Evolutionary conservation across 2,113 vertebrate species (phyloP).

Genomic region (Centropristis striata): DNA sequence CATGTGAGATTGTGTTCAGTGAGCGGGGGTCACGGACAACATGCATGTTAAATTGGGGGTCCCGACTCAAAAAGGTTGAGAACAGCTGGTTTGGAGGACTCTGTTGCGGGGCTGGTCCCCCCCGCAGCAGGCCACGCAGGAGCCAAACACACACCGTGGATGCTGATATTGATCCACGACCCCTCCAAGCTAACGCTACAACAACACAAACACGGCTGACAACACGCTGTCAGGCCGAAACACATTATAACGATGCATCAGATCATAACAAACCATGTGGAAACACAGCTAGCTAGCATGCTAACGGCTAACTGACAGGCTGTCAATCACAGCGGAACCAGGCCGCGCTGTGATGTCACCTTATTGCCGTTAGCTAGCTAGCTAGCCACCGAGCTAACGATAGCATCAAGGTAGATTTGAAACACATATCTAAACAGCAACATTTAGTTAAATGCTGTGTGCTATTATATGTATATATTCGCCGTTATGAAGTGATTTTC

Average conservation of each 20-base stretch:
- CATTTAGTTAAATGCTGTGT: fast-evolving
- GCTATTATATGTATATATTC: not conserved
- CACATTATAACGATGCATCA: not conserved
- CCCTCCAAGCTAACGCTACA: not conserved
- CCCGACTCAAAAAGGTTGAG: no score
- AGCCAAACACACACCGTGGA: conserved; percentile 25
- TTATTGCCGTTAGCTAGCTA: conserved; percentile 24
- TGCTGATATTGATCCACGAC: conserved; percentile 41
- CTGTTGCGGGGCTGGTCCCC: not conserved
- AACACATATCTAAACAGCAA: not conserved
- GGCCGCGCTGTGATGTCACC: conserved; percentile 69
- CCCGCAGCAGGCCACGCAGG: conserved; percentile 38
- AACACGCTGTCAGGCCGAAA: not conserved
- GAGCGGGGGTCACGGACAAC: no score
- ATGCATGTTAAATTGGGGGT: no score
- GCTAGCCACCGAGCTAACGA: conserved; percentile 31
- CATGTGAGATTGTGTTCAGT: no score
- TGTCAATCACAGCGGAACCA: conserved; percentile 62
- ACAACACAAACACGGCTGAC: no score
- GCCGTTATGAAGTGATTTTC: not conserved
- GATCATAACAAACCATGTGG: not conserved
- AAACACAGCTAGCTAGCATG: not conserved
- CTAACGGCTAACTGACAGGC: conserved; percentile 10
- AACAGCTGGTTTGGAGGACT: not conserved
- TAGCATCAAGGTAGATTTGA: not conserved